phyloP scores from a whole-genome alignment of 2,797 vertebrate genomes.

The Bovichtus diacanthus region DNA sequence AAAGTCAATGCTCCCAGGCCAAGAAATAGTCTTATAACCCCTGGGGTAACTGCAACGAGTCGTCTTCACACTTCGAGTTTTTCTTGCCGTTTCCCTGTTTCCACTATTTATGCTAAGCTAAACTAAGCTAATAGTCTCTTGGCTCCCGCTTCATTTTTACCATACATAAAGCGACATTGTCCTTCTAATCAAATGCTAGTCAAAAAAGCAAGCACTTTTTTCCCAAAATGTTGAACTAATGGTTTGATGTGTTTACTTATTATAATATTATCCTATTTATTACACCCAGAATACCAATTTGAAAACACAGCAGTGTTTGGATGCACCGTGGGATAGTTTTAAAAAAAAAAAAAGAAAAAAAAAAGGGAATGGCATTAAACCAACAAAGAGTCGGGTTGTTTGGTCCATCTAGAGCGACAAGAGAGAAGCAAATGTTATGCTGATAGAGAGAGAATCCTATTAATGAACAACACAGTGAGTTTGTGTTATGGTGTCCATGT shows the following conservation, averaged over 20 bases:
- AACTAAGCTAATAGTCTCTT: neutral
- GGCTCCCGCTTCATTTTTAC: neutral
- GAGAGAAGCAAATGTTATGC: constrained; percentile 19
- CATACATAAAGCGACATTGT: neutral
- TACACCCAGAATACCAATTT: constrained; percentile 1
- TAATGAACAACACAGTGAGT: constrained; percentile 20
- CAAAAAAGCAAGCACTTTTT: neutral
- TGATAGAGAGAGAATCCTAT: constrained; percentile 9
- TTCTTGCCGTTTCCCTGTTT: neutral
- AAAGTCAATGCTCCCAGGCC: no score
- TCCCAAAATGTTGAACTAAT: neutral
- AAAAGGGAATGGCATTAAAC: constrained; percentile 46
- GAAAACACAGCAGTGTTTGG: constrained; percentile 1
- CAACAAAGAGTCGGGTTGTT: constrained; percentile 29
- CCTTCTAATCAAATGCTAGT: neutral
- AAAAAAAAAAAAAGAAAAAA: no score
- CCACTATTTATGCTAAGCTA: neutral
- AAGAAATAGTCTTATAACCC: neutral
- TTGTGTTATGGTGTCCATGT: neutral
- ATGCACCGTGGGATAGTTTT: constrained; percentile 24
- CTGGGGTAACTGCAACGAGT: neutral
- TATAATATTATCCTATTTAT: no score
- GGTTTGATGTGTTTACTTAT: no score
- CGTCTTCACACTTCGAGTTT: neutral
- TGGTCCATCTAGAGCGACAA: neutral